Conservation (phyloP, 1,140 invertebrate genomes). For the Sminthurides bifidus region DNA sequence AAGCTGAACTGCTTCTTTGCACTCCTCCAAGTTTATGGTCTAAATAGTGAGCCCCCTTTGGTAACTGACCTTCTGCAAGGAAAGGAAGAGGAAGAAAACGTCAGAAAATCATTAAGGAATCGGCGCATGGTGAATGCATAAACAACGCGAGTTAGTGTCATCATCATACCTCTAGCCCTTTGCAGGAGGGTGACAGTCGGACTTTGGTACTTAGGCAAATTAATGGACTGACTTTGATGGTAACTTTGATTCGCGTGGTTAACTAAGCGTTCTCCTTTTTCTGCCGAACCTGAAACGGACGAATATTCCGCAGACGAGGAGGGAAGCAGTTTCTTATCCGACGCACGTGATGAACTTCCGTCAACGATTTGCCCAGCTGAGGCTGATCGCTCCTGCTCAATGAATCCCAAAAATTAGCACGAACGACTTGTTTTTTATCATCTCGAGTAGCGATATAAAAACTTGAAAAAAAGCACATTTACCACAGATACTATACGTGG, state of each 20-base stretch:
- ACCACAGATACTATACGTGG: slow-evolving; percentile 22
- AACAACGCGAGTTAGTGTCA: background rate
- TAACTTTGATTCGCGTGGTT: slow-evolving; percentile 13
- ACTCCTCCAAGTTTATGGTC: slow-evolving; percentile 40
- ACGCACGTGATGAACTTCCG: background rate
- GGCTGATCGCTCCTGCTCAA: slow-evolving; percentile 3
- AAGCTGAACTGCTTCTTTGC: slow-evolving; percentile 21
- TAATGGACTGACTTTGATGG: slow-evolving; percentile 16
- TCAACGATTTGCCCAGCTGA: slow-evolving; percentile 1
- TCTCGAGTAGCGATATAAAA: too few species aligned
- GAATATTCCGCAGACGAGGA: too few species aligned
- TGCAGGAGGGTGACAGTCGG: slow-evolving; percentile 76
- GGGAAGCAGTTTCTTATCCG: slow-evolving; percentile 7
- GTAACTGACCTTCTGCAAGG: slow-evolving; percentile 65
- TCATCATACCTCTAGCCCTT: slow-evolving; percentile 65
- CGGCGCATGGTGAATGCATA: background rate
- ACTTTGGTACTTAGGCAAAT: slow-evolving; percentile 67
- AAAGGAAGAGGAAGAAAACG: slow-evolving; percentile 15
- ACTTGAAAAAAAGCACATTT: too few species aligned
- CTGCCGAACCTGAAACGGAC: too few species aligned
- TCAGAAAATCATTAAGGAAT: background rate
- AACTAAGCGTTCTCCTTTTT: too few species aligned
- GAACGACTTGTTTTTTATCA: too few species aligned
- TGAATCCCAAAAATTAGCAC: too few species aligned
- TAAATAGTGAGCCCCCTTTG: slow-evolving; percentile 60